Evolutionary conservation across 2,797 vertebrate genomes (phyloP), one percentile per base, ranked within the genome.

Genomic region (Clamator glandarius): DNA sequence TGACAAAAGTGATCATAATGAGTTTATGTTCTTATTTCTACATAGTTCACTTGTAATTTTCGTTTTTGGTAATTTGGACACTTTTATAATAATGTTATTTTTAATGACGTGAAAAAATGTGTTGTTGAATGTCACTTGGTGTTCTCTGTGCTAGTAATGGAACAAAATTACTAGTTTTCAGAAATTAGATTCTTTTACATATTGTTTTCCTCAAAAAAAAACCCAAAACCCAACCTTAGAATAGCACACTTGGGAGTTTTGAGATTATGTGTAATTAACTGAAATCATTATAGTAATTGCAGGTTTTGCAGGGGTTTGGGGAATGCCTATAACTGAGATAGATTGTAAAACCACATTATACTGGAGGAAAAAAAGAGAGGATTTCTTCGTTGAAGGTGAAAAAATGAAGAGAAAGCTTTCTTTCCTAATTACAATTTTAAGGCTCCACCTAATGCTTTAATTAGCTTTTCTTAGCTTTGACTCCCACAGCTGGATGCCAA

Each of bases 231-330:
- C 19, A 46, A 46, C 12, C 51, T 59, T 89, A 35, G 64, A 86
- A 76, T 84, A 81, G 39, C 58, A 29, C 87, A 41, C 84, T 93
- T 91, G 62, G 70, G 63, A 85, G 25, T 89, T 90, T 46, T 54
- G 70, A 78, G 55, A 79, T 94, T 77, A 69, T 64, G 80, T 63
- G 70, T 86, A 95, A 94, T 89, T 93, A 89, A 79, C 77, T 75
- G 62, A 84, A 92, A 90, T 96, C 73, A 63, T 92, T 95, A 57
- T 76, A 79, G 86, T 73, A 93, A 80, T 72, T 33, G 51, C 48
- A 57, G 24, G 13, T 93, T 95, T 89, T 89, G 52, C 72, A 44
- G 59, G 55, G 36, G 35, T 78, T 85, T 91, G 88, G 68, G 54
- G 70, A 51, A 1, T 82, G 44, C 28, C 70, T 84, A 17, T 66